Evolutionary conservation across 1,140 invertebrate genomes (phyloP).

Genomic region (Drosophila repletoides): DNA sequence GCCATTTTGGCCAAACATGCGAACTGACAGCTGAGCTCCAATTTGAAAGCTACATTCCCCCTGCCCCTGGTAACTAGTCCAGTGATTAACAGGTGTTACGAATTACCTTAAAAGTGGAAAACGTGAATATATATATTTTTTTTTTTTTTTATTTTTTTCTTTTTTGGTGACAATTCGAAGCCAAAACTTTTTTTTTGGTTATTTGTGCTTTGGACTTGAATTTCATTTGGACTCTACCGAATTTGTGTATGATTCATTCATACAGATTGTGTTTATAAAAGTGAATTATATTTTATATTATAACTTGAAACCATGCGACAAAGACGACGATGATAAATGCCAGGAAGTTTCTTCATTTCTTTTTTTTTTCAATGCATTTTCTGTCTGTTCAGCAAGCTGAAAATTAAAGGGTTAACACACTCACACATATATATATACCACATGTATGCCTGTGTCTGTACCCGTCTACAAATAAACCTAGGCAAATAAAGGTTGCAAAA

Average conservation of each 20-base stretch:
- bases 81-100: constrained; percentile 8
- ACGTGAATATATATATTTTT: constrained; percentile 1
- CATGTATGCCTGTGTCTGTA: constrained; percentile 7
- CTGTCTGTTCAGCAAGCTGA: constrained; percentile 56
- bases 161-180: neutral
- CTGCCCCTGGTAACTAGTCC: neutral
- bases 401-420: constrained; percentile 30
- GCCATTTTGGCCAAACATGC: constrained; percentile 6
- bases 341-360: neutral
- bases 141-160: too few species aligned
- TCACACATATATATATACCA: neutral
- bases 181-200: constrained; percentile 1
- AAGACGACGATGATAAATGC: neutral
- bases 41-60: neutral
- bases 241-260: constrained; percentile 7
- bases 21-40: neutral
- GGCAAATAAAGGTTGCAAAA: constrained; percentile 57
- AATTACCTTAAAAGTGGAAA: neutral
- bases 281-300: neutral
- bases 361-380: constrained; percentile 29
- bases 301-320: neutral
- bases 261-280: neutral
- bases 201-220: neutral
- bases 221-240: neutral
- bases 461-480: constrained; percentile 47